Evolutionary conservation across 2,113 vertebrate genomes (phyloP), one percentile per base, ranked within the genome.

Genomic region (Chinchilla lanigera): DNA sequence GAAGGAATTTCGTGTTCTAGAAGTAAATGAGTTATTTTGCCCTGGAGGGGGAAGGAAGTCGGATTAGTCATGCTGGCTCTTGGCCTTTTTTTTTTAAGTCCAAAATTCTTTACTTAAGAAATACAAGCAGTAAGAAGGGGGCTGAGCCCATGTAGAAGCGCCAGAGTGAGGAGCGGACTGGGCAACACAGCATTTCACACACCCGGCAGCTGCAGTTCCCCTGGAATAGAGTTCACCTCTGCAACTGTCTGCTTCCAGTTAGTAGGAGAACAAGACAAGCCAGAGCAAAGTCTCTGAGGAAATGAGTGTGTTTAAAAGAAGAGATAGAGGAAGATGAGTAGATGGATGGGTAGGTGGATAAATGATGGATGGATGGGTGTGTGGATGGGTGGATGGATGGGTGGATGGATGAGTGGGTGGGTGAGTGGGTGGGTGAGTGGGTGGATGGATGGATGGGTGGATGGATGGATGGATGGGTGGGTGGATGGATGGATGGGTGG

Each of bases 21-120:
- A 92, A 98, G 95, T 63, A 92, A 96, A 92, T 94, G 71, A 89
- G 54, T 89, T 44, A 16, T 85, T 90, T 69, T 61, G 11, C 52
- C 35, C 47, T 26, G 81, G 33, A 26, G 16, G 78, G 86, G 71
- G 73, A 88, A 93, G 67, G 33, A 61, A 82, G n/a, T 54, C 20
- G 60, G 81, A 80, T 97, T 75, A 97, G 83, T 96, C 97, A 95
- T 94, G 89, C 77, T 93, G 52, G 77, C 84, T 85, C 71, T 71
- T 90, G 63, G 44, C 47, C 69, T 95, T 77, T 82, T 65, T 65
- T 96, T 95, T 96, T 63, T 11, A 80, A 73, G 50, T 73, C 69
- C 52, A 22, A 90, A 93, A 92, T 94, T 92, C 78, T 71, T 97
- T 85, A 63, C 80, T 95, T 58, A 78, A 80, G 83, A 91, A 73